Evolutionary conservation across 2,113 vertebrate genomes (phyloP).

Genomic region (Ceyx cyanopectus): DNA sequence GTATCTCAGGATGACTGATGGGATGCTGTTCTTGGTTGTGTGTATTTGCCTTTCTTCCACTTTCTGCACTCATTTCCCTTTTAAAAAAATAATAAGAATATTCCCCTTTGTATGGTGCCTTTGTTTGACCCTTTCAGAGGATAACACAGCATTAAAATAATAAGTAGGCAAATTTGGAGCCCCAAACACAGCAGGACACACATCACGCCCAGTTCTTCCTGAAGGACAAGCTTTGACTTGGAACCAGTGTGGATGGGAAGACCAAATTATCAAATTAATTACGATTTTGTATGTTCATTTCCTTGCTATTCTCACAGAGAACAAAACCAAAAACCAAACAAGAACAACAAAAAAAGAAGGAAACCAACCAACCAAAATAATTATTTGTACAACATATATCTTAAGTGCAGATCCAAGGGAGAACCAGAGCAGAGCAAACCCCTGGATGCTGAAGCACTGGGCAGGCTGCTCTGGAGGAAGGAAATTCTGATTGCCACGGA

Average conservation of each 20-base stretch:
- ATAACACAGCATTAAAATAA: background rate
- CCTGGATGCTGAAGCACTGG: background rate
- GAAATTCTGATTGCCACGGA: background rate
- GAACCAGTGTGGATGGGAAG: background rate
- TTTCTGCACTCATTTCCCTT: constrained; percentile 7
- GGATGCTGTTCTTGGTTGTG: background rate
- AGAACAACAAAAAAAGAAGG: no score
- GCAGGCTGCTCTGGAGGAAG: background rate
- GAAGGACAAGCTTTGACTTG: background rate
- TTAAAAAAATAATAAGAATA: background rate
- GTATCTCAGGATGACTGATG: constrained; percentile 31
- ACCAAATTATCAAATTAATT: background rate
- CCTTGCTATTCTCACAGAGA: background rate
- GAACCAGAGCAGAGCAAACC: background rate
- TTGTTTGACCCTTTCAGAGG: background rate
- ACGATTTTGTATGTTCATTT: background rate
- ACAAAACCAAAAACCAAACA: background rate
- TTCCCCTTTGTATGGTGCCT: background rate
- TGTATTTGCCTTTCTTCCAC: background rate
- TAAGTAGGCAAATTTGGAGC: background rate
- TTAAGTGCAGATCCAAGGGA: background rate
- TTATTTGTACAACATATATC: background rate
- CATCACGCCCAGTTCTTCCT: background rate
- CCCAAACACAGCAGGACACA: background rate
- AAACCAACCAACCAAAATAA: background rate